Evolutionary conservation across 2,113 vertebrate genomes (phyloP).

Genomic region (Plecturocebus donacophilus): DNA sequence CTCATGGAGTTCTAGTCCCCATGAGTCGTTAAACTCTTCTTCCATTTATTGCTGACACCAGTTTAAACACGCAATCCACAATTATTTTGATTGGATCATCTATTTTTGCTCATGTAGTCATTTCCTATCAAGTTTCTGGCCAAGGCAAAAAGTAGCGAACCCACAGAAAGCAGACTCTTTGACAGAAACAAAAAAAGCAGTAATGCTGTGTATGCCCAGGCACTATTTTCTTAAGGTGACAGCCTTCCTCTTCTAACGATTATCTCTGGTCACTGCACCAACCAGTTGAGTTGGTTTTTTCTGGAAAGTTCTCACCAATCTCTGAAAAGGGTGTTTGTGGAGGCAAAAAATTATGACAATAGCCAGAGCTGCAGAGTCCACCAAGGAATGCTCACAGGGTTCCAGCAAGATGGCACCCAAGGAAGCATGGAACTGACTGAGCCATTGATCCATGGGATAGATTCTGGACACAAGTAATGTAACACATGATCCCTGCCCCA

Average conservation of each 20-base stretch:
- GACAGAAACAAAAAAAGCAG: not conserved
- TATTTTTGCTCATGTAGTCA: not conserved
- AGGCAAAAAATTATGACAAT: not conserved
- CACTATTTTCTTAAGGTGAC: not conserved
- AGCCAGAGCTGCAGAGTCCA: no score
- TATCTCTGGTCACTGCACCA: not conserved
- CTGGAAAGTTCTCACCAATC: not conserved
- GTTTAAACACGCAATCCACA: not conserved
- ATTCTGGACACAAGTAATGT: accelerated
- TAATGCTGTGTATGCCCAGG: accelerated
- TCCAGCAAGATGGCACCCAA: not conserved
- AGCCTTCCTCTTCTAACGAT: not conserved
- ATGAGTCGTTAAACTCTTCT: not conserved
- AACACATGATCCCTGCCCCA: not conserved
- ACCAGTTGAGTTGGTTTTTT: not conserved
- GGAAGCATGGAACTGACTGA: not conserved
- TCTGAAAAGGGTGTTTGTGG: not conserved
- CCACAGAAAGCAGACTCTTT: not conserved
- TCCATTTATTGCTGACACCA: accelerated
- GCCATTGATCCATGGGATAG: not conserved
- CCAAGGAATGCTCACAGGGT: accelerated
- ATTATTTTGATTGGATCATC: not conserved
- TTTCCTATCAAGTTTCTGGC: constrained; percentile 15
- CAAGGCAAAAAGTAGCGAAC: not conserved
- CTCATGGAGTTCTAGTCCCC: not conserved